phyloP scores from a whole-genome alignment of 2,797 vertebrate genomes.

The Neopelma chrysocephalum region DNA sequence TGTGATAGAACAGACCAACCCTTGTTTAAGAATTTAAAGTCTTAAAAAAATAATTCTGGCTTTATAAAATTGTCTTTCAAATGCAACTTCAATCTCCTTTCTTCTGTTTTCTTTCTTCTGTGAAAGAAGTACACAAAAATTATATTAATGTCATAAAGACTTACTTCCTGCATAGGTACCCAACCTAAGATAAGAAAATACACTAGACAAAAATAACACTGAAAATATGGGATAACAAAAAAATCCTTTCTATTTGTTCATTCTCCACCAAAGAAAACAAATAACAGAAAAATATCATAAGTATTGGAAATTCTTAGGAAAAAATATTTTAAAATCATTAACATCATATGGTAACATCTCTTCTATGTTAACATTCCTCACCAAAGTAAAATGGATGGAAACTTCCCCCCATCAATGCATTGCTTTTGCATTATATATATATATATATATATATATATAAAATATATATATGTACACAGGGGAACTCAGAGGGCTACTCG shows the following conservation, averaged over 20 bases:
- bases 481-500: neutral
- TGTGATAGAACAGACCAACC: neutral
- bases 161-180: neutral
- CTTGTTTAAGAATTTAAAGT: neutral
- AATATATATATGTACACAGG: neutral
- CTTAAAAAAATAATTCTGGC: neutral
- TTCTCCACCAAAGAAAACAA: neutral
- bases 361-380: neutral
- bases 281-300: neutral
- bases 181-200: neutral
- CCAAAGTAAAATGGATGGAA: neutral
- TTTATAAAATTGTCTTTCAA: neutral
- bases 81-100: neutral
- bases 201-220: neutral
- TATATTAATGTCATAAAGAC: neutral
- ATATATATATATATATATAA: no score
- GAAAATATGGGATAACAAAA: neutral
- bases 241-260: neutral
- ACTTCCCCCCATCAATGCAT: neutral
- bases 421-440: neutral
- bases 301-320: neutral
- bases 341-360: neutral
- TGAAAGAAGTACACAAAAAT: neutral
- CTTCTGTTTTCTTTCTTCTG: neutral
- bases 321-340: neutral